phyloP scores from a whole-genome alignment of 1,140 invertebrate species.

The Philotrypesis tridentata region DNA sequence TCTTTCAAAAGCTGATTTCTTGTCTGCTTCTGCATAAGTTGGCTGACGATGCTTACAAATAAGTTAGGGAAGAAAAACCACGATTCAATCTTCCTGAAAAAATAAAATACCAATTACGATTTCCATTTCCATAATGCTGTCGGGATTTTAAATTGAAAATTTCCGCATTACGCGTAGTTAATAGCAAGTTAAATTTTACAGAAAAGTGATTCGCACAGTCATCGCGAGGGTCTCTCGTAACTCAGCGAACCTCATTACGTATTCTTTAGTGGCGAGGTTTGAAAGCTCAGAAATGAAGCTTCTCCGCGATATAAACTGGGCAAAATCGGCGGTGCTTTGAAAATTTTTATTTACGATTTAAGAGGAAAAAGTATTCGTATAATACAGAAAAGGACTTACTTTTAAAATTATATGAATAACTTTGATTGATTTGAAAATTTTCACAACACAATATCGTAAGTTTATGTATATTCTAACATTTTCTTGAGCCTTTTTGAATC shows the following conservation, averaged over 20 bases:
- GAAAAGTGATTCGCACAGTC: background rate
- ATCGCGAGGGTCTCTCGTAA: background rate
- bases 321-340: background rate
- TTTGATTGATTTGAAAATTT: no score
- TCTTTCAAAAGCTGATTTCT: background rate
- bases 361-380: no score
- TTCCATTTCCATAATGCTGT: no score
- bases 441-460: no score
- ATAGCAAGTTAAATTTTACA: background rate
- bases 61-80: background rate
- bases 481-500: no score
- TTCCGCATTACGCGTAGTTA: no score
- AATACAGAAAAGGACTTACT: no score
- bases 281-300: background rate
- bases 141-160: no score
- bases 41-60: background rate
- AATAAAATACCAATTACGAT: no score
- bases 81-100: background rate
- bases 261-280: background rate
- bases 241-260: background rate
- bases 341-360: background rate
- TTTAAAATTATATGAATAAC: no score
- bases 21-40: background rate
- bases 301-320: background rate
- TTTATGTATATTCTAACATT: no score